Base-by-base conservation (phyloP, 1,140 invertebrate species). In the Cataglyphis hispanica region DNA sequence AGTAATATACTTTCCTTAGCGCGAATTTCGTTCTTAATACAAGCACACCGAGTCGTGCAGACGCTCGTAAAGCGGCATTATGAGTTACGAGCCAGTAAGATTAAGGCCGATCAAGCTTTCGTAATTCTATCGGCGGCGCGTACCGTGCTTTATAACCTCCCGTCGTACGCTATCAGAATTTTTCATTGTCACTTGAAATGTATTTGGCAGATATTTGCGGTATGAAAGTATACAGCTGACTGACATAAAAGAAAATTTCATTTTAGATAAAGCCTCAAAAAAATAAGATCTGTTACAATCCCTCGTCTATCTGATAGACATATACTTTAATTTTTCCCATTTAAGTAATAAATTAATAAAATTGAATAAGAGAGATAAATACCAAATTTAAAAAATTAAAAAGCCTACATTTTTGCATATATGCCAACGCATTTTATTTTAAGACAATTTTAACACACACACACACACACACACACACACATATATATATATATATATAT, bases 21-120 rank as follows among this genome's bases (percentile, higher is more conserved):
- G 74, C 25, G 61, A 90, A 90, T 86, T 89, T 56, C 67, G 78
- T 66, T 56, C 85, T 89, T 87, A 89, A 89, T 78, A 69, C 74
- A 46, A 63, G 60, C 53, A 64, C 69, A 70, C 43, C 37, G 31
- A 89, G 70, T 90, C 77, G 87, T 89, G 74, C 56, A 86, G 87
- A 87, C 86, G 87, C 84, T 93, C 91, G 91, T 93, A 93, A 94
- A 93, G 27, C 77, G 61, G 74, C 84, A 86, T 93, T 93, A 92
- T 91, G 90, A 92, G 90, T 93, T 91, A 93, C 89, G 91, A 91
- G 81, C 66, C 43, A 63, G 72, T 76, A 50, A 88, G 83, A 93
- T 93, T 89, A 91, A 92, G 87, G 61, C 85, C 90, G 91, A 92
- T 94, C 90, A 89, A 58, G 89, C 85, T 90, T 84, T 86, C 80